phyloP scores from a whole-genome alignment of 2,113 vertebrate species.

The Shinisaurus crocodilurus region DNA sequence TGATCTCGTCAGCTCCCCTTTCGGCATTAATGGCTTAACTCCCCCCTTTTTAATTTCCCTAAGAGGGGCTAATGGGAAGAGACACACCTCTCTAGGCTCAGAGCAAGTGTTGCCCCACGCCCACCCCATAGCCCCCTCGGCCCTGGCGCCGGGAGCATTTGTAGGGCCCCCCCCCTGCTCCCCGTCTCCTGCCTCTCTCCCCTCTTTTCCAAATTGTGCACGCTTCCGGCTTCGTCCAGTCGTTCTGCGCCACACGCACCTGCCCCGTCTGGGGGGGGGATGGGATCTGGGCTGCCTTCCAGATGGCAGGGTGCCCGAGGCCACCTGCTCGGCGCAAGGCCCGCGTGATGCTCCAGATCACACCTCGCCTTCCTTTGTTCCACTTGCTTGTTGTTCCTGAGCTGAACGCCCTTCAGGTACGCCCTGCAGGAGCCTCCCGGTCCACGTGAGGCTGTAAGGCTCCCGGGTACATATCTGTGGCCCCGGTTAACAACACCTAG shows the following conservation, averaged over 20 bases:
- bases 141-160: rapidly evolving
- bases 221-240: rapidly evolving
- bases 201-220: not conserved
- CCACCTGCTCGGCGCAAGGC: not conserved
- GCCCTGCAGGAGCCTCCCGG: not conserved
- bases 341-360: not conserved
- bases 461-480: not conserved
- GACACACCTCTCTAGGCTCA: not conserved
- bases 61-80: not conserved
- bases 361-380: too few species aligned
- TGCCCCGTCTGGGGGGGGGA: not conserved
- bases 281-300: not conserved
- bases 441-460: not conserved
- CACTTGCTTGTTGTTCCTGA: not conserved
- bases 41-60: conserved; percentile 31
- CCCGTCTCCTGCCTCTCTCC: too few species aligned
- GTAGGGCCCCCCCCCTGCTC: rapidly evolving
- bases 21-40: not conserved
- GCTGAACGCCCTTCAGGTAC: not conserved
- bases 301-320: not conserved
- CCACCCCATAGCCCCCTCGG: not conserved
- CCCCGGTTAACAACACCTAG: too few species aligned
- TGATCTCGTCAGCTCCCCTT: conserved; percentile 34
- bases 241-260: not conserved
- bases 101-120: not conserved